Percentiles rank a stretch among this genome's conserved stretches.
phyloP scores from a whole-genome alignment of 2,797 vertebrate genomes.

The Pampus argenteus region DNA sequence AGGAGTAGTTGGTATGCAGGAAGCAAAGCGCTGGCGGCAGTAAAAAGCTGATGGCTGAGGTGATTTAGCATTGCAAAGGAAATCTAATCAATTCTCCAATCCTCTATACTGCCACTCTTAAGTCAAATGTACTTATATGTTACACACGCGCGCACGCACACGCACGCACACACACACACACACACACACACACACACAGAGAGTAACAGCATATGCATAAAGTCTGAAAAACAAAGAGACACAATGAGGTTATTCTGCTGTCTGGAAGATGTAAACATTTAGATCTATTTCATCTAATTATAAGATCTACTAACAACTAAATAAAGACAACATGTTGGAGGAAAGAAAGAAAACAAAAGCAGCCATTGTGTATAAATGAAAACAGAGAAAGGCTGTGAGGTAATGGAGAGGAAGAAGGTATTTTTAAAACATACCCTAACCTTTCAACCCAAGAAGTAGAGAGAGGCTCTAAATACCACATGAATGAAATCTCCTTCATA shows the following conservation, averaged over 20 bases:
- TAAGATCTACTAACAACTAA: not conserved
- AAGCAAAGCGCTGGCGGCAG: constrained; percentile 51
- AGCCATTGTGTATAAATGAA: constrained; percentile 14
- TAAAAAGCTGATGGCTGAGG: constrained; percentile 51
- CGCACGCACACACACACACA: constrained; percentile 12
- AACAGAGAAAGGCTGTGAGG: not conserved
- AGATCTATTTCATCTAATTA: not conserved
- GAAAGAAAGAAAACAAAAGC: constrained; percentile 1
- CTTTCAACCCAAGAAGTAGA: constrained; percentile 38
- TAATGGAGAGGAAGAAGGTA: constrained; percentile 8
- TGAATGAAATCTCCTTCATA: constrained; percentile 54
- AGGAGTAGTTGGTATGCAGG: constrained; percentile 66
- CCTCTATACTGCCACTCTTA: constrained; percentile 61
- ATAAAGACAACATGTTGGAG: not conserved
- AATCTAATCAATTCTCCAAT: constrained; percentile 70
- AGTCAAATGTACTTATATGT: constrained; percentile 60
- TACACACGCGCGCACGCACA: constrained; percentile 22
- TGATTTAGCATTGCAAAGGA: constrained; percentile 65
- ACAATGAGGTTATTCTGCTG: constrained; percentile 15
- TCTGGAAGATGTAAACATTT: constrained; percentile 10
- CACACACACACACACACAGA: constrained; percentile 2
- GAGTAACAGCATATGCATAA: constrained; percentile 10
- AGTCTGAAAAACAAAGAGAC: constrained; percentile 17
- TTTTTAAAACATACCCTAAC: constrained; percentile 23
- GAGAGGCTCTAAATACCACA: constrained; percentile 44